These are phyloP conservation scores for Peromyscus leucopus DNA, from an alignment of 2,113 vertebrate species.

Conservation along the genomic window DNA sequence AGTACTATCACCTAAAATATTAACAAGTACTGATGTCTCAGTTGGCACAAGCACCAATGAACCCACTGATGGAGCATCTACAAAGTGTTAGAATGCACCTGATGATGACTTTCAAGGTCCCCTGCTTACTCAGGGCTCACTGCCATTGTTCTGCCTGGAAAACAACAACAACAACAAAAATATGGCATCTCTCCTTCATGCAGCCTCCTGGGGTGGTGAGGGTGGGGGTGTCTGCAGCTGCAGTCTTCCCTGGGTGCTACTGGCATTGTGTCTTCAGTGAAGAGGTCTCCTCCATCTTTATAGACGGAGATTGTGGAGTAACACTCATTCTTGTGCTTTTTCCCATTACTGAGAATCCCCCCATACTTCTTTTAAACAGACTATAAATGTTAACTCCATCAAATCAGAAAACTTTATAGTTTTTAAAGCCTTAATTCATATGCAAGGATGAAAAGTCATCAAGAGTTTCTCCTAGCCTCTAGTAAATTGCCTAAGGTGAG, in stretches of 20 bases:
- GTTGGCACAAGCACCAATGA: background rate
- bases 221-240: background rate
- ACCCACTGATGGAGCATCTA: background rate
- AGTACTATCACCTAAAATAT: constrained; percentile 18
- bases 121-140: constrained; percentile 6
- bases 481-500: background rate
- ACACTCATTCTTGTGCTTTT: constrained; percentile 60
- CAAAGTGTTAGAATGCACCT: background rate
- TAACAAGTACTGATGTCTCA: constrained; percentile 18
- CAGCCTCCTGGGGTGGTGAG: background rate
- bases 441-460: constrained; percentile 50
- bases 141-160: constrained; percentile 24
- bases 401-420: constrained; percentile 60
- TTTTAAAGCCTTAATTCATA: constrained; percentile 59
- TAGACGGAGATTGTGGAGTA: constrained; percentile 47
- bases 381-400: constrained; percentile 51
- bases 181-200: background rate
- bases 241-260: background rate
- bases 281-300: constrained; percentile 49
- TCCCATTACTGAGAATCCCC: constrained; percentile 40
- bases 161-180: background rate
- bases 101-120: background rate
- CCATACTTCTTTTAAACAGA: constrained; percentile 55
- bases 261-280: background rate
- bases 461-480: constrained; percentile 10